Base-by-base conservation (phyloP, 2,113 vertebrate genomes). In the Misgurnus anguillicaudatus region DNA sequence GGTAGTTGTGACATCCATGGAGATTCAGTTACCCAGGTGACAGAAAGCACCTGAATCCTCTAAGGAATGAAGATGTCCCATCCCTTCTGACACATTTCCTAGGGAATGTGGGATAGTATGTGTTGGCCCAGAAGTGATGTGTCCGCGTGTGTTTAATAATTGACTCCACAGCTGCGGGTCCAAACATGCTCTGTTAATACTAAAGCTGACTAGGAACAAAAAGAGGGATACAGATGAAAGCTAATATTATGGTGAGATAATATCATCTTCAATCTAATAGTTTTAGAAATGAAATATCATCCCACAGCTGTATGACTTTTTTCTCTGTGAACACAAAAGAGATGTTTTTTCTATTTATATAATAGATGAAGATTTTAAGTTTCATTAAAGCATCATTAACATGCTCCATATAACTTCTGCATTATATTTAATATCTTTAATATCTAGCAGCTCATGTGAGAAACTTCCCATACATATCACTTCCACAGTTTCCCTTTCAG, bases 141-240 rank as follows among this genome's bases (percentile, higher is more conserved):
- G 17, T 77, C n/a, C 63, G 3, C 62, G 39, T 53, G 16, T 38
- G 77, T 82, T 84, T 84, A 88, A 86, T 88, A 45, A 88, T 86
- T 83, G 24, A 83, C 65, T 70, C 57, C 21, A 21, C 10, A 68
- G 21, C 66, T 81, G 38, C 73, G 24, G 58, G 79, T 64, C 68
- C 53, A 80, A 57, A 68, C 62, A 38, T 67, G 57, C 65, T 39
- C 63, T 81, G 76, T 82, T 84, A 86, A 86, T 80, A 10, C 14
- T 21, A 70, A 84, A 85, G 36, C 24, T 51, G 53, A 57, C 58
- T 8, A 65, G 67, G 42, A 31, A n/a, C n/a, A 9, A 69, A 4
- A 55, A 72, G 19, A 67, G 24, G 8, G 45, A 31, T 6, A 47
- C 19, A 21, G 7, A 41, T 39, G 9, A 48, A 61, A 45, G 53